These are phyloP conservation scores for Sminthurides aquaticus DNA, from an alignment of 2,888 invertebrate genomes.

Conservation along the genomic window DNA sequence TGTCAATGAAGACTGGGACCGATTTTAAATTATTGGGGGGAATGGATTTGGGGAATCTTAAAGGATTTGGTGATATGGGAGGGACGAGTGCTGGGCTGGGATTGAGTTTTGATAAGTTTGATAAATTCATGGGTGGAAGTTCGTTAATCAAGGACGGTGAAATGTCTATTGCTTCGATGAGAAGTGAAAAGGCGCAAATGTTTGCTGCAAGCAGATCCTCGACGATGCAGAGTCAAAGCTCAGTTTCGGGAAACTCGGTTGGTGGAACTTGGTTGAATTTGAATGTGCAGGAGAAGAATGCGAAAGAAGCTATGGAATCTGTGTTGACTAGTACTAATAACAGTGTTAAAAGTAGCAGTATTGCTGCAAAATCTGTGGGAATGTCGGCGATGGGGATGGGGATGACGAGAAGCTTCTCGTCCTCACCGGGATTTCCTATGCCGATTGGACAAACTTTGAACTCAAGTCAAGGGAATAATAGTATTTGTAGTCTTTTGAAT, in stretches of 20 bases:
- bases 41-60: background rate
- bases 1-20: background rate
- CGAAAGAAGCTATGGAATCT: conserved; percentile 7
- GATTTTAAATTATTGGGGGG: background rate
- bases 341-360: conserved; percentile 1
- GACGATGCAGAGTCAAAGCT: conserved; percentile 14
- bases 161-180: background rate
- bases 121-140: background rate
- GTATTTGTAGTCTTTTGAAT: conserved; percentile 14
- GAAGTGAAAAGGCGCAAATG: conserved; percentile 34
- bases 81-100: background rate
- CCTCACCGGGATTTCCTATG: conserved; percentile 34
- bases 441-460: conserved; percentile 21
- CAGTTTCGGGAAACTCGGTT: conserved; percentile 8
- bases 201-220: conserved; percentile 30
- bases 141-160: background rate
- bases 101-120: background rate
- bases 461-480: conserved; percentile 10
- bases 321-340: conserved; percentile 7
- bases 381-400: conserved; percentile 25
- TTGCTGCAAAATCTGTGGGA: conserved; percentile 19
- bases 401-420: conserved; percentile 39
- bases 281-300: conserved; percentile 13
- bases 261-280: conserved; percentile 20
- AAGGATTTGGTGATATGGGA: background rate